Evolutionary conservation across 2,797 vertebrate species (phyloP).

Genomic region (Melanotaenia maccullochi): DNA sequence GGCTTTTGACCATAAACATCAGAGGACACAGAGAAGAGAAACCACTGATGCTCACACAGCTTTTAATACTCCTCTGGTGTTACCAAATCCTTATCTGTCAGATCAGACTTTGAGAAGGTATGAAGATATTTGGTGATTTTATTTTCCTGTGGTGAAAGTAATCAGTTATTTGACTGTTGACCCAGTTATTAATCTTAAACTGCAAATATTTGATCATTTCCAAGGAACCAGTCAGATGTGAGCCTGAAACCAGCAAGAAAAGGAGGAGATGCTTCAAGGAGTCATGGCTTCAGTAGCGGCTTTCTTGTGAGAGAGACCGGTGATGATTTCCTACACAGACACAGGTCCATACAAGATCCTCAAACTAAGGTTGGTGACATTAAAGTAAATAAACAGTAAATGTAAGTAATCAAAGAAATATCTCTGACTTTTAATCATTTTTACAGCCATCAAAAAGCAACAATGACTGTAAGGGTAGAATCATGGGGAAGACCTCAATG

Average conservation of each 20-base stretch:
- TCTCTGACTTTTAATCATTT: not conserved
- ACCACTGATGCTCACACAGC: conserved; percentile 68
- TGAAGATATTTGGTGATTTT: not conserved
- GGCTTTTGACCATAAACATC: conserved; percentile 76
- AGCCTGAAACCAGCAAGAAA: conserved; percentile 34
- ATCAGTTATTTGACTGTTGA: not conserved
- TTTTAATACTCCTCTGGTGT: conserved; percentile 69
- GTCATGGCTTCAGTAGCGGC: conserved; percentile 62
- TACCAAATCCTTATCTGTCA: conserved; percentile 78
- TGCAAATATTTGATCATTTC: conserved; percentile 4
- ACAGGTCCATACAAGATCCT: conserved; percentile 21
- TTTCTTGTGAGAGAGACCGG: conserved; percentile 36
- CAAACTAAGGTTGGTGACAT: conserved; percentile 49
- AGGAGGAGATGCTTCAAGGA: conserved; percentile 25
- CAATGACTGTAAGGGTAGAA: conserved; percentile 44
- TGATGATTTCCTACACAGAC: conserved; percentile 26
- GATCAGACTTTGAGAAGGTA: conserved; percentile 77
- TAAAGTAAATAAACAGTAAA: not conserved
- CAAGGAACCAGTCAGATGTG: conserved; percentile 40
- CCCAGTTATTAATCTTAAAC: not conserved
- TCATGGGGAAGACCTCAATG: conserved; percentile 33
- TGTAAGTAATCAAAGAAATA: not conserved
- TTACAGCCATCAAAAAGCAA: conserved; percentile 55
- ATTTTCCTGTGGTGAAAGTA: not conserved
- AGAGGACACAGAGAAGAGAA: conserved; percentile 70